These are phyloP conservation scores for Nesidiocoris tenuis DNA, from an alignment of 2,888 invertebrate genomes.

Conservation along the genomic window DNA sequence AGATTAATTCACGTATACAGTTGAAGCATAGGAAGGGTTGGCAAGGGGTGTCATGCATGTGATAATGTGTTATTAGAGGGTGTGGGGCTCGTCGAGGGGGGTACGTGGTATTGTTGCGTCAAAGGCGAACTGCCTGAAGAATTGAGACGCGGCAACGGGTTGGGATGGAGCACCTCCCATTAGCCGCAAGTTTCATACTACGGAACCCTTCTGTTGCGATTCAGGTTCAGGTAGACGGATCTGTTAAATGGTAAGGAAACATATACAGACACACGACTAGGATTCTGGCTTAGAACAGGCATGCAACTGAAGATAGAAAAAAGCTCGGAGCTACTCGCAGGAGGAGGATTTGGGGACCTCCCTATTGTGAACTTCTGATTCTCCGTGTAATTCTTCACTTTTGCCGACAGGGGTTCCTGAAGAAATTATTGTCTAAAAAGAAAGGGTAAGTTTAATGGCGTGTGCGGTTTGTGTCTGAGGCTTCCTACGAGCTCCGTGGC, in stretches of 20 bases:
- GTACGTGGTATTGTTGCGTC: neutral
- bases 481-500: neutral
- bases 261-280: neutral
- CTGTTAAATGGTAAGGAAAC: neutral
- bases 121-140: neutral
- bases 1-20: neutral
- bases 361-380: slow-evolving; percentile 32
- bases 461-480: slow-evolving; percentile 15
- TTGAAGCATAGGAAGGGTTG: neutral
- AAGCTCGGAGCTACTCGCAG: no score
- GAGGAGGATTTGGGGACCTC: neutral
- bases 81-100: neutral
- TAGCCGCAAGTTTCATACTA: neutral
- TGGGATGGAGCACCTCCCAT: neutral
- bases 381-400: slow-evolving; percentile 39
- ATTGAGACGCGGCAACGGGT: neutral
- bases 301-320: neutral
- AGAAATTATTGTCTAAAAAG: slow-evolving; percentile 23
- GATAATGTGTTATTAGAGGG: neutral
- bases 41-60: neutral
- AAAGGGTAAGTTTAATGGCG: slow-evolving; percentile 39
- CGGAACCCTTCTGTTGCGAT: neutral
- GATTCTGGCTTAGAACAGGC: neutral
- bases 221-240: neutral
- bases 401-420: slow-evolving; percentile 32